Evolutionary conservation across 2,797 vertebrate genomes (phyloP).

Genomic region (Propithecus perrieri): DNA sequence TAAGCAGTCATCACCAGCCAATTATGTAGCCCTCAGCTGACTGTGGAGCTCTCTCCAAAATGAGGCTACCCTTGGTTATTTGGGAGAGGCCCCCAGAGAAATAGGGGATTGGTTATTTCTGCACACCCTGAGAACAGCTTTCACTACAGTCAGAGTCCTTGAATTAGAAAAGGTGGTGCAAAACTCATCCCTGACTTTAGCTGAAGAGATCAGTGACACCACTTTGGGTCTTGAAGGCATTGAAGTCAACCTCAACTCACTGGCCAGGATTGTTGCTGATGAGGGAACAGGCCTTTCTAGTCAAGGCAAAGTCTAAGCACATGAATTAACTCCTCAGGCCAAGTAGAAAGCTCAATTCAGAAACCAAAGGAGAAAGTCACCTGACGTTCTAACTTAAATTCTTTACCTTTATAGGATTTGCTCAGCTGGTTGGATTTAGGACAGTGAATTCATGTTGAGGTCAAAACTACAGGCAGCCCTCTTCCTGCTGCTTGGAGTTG

Average conservation of each 20-base stretch:
- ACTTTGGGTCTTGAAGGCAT: background rate
- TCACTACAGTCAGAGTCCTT: background rate
- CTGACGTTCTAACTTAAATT: background rate
- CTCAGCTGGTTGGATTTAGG: background rate
- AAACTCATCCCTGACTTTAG: conserved; percentile 3
- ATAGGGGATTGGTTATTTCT: background rate
- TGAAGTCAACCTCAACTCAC: background rate
- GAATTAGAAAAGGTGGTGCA: background rate
- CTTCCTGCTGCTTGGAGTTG: background rate
- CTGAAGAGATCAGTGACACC: background rate
- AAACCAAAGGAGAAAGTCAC: conserved; percentile 1
- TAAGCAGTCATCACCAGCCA: background rate
- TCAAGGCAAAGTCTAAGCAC: background rate
- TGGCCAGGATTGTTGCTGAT: background rate
- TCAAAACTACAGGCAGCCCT: background rate
- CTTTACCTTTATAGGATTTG: background rate
- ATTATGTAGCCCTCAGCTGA: background rate
- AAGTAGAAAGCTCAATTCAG: background rate
- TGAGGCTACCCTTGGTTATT: background rate
- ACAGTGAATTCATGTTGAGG: background rate
- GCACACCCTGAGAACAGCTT: background rate
- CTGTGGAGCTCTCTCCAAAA: background rate
- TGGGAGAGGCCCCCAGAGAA: background rate
- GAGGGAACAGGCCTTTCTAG: background rate
- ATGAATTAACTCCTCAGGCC: conserved; percentile 3